Conservation (phyloP, 2,888 invertebrate species). For the Heliconius cydno region DNA sequence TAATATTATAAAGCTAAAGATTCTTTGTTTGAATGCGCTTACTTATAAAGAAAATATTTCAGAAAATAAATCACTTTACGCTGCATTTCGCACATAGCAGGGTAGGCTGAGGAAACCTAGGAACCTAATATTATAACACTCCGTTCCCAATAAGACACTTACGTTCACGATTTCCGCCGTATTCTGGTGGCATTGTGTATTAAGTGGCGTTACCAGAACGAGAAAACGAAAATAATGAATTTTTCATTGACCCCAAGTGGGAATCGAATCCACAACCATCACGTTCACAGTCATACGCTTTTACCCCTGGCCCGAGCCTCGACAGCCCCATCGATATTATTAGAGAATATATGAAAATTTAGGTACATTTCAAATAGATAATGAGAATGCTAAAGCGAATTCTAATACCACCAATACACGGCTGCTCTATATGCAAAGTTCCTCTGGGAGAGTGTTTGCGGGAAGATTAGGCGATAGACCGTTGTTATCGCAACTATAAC, state of each 20-base stretch:
- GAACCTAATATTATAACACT: neutral
- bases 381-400: constrained; percentile 5
- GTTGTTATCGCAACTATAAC: constrained; percentile 3
- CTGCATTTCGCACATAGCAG: neutral
- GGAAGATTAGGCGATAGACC: constrained; percentile 2
- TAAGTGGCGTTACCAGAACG: no score
- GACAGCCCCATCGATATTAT: neutral
- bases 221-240: no score
- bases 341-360: neutral
- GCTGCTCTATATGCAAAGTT: neutral
- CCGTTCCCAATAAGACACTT: no score
- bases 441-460: constrained; percentile 14
- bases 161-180: no score
- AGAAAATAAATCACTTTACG: neutral
- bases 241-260: no score
- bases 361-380: neutral
- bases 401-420: neutral
- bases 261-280: no score
- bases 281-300: no score
- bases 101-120: neutral
- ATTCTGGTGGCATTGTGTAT: no score
- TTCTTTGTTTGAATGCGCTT: neutral
- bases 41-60: no score
- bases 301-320: no score
- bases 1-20: neutral